Evolutionary conservation across 2,113 vertebrate genomes (phyloP), one percentile per base, ranked within the genome.

Genomic region (Thalassarche chlororhynchos): DNA sequence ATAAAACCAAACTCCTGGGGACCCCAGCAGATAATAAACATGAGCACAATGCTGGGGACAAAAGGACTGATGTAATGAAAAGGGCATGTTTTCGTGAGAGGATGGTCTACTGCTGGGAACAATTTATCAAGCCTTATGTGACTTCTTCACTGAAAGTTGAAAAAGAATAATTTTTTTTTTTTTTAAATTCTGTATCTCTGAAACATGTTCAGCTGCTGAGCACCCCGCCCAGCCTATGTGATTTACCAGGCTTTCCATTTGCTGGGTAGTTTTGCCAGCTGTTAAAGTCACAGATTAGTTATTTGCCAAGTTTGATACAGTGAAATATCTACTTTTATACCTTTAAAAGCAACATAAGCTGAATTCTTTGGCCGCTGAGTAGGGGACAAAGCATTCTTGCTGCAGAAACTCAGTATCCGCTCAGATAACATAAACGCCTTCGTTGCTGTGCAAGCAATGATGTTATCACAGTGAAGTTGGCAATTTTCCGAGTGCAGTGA

Each of bases 351-450:
- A 75, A 64, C 5, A 18, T 17, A 76, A 76, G 18, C 28, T 68
- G 29, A 76, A 76, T 83, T 79, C 9, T 93, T 91, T 65, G 44
- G 34, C 29, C 40, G 61, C n/a, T 1, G 0, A 55, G 15, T 3
- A 55, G 26, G 24, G 23, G n/a, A 79, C 29, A 89, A 91, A 84
- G 55, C 60, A 78, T n/a, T 84, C 55, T 38, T 64, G 18, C 61
- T 71, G 49, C 69, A 93, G 78, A 95, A 87, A 85, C 28, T 60
- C 34, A 36, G 47, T 19, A 74, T 36, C 52, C 0, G 0, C 47
- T 68, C 57, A 51, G 34, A 23, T 14, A 78, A 78, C 0, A 4
- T 25, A 36, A 92, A 74, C 0, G 1, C 26, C 55, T 58, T 4
- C 0, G 31, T 7, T 82, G 57, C 84, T 94, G 55, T 0, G 2